Evolutionary conservation across 2,888 invertebrate genomes (phyloP), one percentile per base, ranked within the genome.

Genomic region (Chymomyza caudatula): DNA sequence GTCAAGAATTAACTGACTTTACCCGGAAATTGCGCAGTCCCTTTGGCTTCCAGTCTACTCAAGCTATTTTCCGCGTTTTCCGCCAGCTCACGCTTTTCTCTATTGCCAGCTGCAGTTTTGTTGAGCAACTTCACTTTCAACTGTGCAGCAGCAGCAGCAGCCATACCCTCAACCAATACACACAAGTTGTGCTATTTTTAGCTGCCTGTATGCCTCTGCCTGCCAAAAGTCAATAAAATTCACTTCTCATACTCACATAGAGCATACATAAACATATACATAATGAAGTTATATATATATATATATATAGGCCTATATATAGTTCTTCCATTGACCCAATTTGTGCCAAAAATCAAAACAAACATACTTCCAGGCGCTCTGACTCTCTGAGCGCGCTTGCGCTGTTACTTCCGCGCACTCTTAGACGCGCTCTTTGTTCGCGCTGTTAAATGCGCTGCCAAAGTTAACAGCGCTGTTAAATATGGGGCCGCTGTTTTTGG

Each of bases 251-350:
- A 51, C 0, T 23, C 2, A 22, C 3, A 25, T 6, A 22, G 5
- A 17, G 47, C 47, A 47, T 17, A n/a, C 13, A 37, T 37, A 37
- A 37, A 37, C 29, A 37, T 25, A 25, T 37, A 37, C 29, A 37
- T 37, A 37, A 37, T 11, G 29, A 37, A 37, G 29, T 37, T 37
- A 37, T 37, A 37, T 4, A 11, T 37, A 4, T 0, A 2, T 4
- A 8, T 37, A 55, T 47, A 47, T 4, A 11, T 37, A 4, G 2
- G 11, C 11, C 29, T 37, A 55, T 47, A 47, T 47, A 17, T 47
- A 37, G 17, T 8, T 51, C 62, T 86, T 80, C 86, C 80, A 80
- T 56, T 80, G 86, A 80, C 80, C 80, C 71, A 86, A 73, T 71
- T 80, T 51, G 15, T 29, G 65, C 67, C 71, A 66, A 15, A 71